These are phyloP conservation scores for Smutsia gigantea DNA, from an alignment of 2,797 vertebrate species.

Conservation along the genomic window DNA sequence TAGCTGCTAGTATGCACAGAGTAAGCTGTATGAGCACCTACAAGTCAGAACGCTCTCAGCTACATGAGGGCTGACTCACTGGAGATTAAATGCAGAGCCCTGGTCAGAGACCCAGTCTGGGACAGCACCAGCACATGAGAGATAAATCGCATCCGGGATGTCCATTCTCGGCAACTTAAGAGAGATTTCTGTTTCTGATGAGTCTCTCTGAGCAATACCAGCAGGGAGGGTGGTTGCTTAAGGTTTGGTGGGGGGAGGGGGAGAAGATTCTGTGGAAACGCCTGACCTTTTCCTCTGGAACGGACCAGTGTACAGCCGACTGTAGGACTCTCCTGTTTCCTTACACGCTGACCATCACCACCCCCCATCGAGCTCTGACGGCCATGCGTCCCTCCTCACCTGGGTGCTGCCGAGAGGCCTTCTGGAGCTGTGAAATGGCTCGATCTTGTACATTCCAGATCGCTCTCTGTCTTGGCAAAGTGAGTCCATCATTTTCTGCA, in stretches of 20 bases:
- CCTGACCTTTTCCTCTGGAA: background rate
- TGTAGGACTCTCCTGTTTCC: fast-evolving
- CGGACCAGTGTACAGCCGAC: fast-evolving
- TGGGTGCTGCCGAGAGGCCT: too few species aligned
- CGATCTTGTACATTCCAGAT: background rate
- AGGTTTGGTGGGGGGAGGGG: too few species aligned
- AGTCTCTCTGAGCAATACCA: background rate
- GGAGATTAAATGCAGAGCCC: too few species aligned
- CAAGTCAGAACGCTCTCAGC: fast-evolving
- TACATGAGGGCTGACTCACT: fast-evolving
- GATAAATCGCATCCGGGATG: too few species aligned
- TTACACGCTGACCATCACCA: fast-evolving
- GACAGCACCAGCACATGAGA: fast-evolving
- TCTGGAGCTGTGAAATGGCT: background rate
- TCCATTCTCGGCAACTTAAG: too few species aligned
- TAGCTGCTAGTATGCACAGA: too few species aligned
- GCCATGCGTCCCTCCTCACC: background rate
- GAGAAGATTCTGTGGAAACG: background rate
- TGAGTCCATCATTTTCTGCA: background rate
- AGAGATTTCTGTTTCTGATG: background rate
- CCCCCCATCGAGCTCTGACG: too few species aligned
- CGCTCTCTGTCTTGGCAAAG: background rate
- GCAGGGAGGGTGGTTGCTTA: background rate
- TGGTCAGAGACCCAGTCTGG: fast-evolving
- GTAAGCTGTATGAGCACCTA: fast-evolving